These are phyloP conservation scores for Caenorhabditis remanei DNA, from an alignment of 1,140 invertebrate species.

Conservation along the genomic window DNA sequence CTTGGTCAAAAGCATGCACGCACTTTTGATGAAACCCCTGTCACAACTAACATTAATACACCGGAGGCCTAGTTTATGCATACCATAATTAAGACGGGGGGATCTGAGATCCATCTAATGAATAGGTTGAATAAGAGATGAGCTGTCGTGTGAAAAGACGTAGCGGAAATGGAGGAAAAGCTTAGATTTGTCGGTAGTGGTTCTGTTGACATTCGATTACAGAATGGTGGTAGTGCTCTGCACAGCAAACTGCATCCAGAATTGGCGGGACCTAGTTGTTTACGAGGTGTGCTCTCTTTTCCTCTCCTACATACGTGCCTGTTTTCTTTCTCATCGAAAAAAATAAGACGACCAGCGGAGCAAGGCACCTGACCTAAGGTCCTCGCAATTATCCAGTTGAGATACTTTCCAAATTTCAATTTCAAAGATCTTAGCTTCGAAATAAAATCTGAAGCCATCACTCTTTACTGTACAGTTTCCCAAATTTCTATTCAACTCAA, in stretches of 20 bases:
- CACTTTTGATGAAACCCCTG: slow-evolving; percentile 44
- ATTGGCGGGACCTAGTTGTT: slow-evolving; percentile 51
- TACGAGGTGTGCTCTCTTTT: slow-evolving; percentile 44
- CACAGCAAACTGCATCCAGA: slow-evolving; percentile 32
- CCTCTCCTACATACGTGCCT: slow-evolving; percentile 35
- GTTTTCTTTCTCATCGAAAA: slow-evolving; percentile 48
- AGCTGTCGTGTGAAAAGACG: neutral
- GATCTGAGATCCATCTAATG: neutral
- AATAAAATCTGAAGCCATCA: neutral
- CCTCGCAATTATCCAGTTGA: neutral
- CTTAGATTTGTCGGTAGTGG: neutral
- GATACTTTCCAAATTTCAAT: neutral
- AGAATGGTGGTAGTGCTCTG: neutral
- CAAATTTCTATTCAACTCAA: too few relatives aligned
- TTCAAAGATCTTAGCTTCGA: neutral
- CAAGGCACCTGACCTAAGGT: slow-evolving; percentile 22
- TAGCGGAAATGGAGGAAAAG: too few relatives aligned
- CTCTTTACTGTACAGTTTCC: neutral
- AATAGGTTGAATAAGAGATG: neutral
- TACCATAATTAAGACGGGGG: neutral
- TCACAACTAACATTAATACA: neutral
- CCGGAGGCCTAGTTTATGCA: neutral
- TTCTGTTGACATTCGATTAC: slow-evolving; percentile 47
- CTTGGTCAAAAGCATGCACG: neutral
- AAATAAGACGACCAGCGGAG: slow-evolving; percentile 42